Conservation (phyloP, 2,888 invertebrate genomes). For the Dasypogon diadema region DNA sequence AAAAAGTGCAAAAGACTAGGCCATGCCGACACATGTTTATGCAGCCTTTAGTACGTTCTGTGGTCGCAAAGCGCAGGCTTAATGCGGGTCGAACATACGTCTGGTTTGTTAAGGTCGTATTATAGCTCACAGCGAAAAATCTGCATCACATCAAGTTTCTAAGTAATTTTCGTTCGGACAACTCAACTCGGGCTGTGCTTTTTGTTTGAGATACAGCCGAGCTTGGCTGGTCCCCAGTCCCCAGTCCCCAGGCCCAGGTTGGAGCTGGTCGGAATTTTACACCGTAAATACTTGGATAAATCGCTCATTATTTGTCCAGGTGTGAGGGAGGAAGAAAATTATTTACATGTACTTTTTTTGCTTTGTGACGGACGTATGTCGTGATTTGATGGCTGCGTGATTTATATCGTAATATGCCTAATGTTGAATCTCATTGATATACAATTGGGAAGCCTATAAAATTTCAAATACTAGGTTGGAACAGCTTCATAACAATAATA, state of each 20-base stretch:
- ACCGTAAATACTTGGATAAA: too few species aligned
- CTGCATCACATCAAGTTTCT: slow-evolving; percentile 45
- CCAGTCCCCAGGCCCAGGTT: not conserved
- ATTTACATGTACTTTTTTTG: slow-evolving; percentile 7
- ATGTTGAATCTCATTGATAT: too few species aligned
- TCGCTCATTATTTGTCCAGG: not conserved
- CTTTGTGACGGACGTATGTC: not conserved
- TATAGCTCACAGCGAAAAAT: slow-evolving; percentile 48
- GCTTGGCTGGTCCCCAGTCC: not conserved
- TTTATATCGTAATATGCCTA: not conserved
- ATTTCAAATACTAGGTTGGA: too few species aligned
- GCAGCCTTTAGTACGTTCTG: slow-evolving; percentile 30
- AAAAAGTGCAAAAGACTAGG: not conserved
- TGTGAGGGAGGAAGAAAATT: slow-evolving; percentile 7
- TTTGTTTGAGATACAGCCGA: not conserved
- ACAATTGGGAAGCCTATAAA: too few species aligned
- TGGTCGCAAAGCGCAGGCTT: slow-evolving; percentile 26
- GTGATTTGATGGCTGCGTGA: not conserved
- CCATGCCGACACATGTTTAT: slow-evolving; percentile 41
- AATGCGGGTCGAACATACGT: slow-evolving; percentile 44
- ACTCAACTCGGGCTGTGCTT: slow-evolving; percentile 34
- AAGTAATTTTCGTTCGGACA: slow-evolving; percentile 47
- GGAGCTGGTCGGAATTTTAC: not conserved
- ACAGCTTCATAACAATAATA: too few species aligned
- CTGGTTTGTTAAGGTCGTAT: slow-evolving; percentile 47